Base-by-base conservation (phyloP, 30 jellyfish, hydroid and myxozoan species). In the Hydractinia symbiolongicarpus region DNA sequence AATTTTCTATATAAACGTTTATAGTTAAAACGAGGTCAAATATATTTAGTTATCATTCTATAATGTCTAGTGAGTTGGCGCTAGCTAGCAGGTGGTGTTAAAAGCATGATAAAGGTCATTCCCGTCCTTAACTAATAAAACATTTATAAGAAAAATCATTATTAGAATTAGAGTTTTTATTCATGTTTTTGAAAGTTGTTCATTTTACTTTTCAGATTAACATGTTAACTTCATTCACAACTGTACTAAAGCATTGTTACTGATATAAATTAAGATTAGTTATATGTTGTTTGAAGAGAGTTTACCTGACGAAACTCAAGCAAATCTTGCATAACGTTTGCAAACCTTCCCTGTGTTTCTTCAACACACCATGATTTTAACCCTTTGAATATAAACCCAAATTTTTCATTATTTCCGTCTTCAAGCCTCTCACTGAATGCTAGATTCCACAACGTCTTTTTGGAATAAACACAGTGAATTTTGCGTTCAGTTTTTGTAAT, bases 301-400 rank as follows among this genome's bases (percentile, higher is more conserved):
- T 71, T 13, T 71, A 90, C 97, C 97, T 90, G 83, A 15, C 97
- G 69, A 76, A 90, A 90, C 50, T 79, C 81, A 11, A 90, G 20
- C 80, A 90, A 70, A 85, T 90, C 97, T 16, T 84, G 70, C 79
- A 85, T 61, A 50, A 85, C 89, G 14, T 14, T 70, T 9, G 75
- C 73, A 60, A 83, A 56, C 66, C 88, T 81, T 16, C 20, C 82
- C 54, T 20, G 74, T 55, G 88, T 78, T 55, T 84, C 89, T 14
- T 50, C 87, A 9, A 84, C 74, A 16, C 94, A 84, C 50, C 79
- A 19, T 61, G 85, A 76, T 85, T 85, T 88, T 13, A 88, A 86
- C 9, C 97, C 97, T 70, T 90, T 80, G 85, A 90, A 71, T 7
- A 81, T 81, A 50, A 90, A 74, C 19, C 82, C 88, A 66, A 90